A percentile compares a stretch with the other conserved stretches of the same genome.
Conservation (phyloP, 2,797 vertebrate genomes). For the Varecia variegata region DNA sequence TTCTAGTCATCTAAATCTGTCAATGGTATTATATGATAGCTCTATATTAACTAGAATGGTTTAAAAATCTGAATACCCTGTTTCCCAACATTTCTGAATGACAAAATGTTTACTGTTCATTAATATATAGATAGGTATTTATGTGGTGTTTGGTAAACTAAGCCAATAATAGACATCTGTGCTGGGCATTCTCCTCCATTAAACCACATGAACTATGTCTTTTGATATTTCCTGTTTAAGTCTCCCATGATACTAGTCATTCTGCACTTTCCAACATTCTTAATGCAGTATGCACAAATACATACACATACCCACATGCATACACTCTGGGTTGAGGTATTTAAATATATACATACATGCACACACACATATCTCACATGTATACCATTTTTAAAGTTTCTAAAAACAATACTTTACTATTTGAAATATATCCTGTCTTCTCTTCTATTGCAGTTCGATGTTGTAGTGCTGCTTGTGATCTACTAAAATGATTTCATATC, state of each 20-base stretch:
- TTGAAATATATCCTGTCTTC: background rate
- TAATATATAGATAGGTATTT: background rate
- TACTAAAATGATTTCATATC: background rate
- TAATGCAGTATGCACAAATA: background rate
- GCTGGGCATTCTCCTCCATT: background rate
- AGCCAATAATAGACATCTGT: background rate
- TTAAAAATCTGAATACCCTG: background rate
- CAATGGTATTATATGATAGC: background rate
- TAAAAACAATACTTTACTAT: background rate
- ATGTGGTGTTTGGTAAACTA: background rate
- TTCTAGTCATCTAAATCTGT: background rate
- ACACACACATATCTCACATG: background rate
- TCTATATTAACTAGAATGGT: background rate
- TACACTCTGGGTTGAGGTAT: background rate
- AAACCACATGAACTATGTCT: background rate
- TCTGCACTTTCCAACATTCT: background rate
- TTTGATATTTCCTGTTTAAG: background rate
- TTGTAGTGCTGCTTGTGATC: background rate
- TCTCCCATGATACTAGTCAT: background rate
- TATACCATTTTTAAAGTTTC: background rate
- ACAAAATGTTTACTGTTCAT: background rate
- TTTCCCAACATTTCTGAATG: background rate
- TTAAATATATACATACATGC: background rate
- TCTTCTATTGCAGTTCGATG: background rate
- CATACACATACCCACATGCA: background rate